Base-by-base conservation (phyloP, 2,888 invertebrate species). In the Gortyna flavago region DNA sequence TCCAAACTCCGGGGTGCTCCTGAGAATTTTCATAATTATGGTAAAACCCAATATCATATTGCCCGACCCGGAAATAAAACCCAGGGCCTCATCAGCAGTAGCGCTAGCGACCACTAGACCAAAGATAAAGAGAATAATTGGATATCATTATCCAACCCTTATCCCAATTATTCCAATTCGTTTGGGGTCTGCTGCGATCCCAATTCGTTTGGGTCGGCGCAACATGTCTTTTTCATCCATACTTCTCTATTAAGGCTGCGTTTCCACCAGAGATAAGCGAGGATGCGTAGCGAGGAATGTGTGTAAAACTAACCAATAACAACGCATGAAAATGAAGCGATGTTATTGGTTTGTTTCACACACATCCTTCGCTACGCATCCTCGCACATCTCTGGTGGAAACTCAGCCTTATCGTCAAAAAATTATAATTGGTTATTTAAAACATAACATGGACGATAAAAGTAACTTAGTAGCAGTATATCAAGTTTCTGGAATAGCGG, bases 401-500 rank as follows among this genome's bases (percentile, higher is more conserved):
- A n/a, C n/a, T n/a, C n/a, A n/a, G n/a, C n/a, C n/a, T n/a, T n/a
- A n/a, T n/a, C 18, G 18, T 62, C 18, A 32, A 71, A 44, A 75
- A 64, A n/a, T 0, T 25, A 8, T 13, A 41, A 41, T 51, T 9
- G 2, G 2, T 51, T 54, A 25, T 21, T n/a, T n/a, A n/a, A 13
- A 11, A 8, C 29, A 48, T 16, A 51, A 77, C 48, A 38, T 54
- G 29, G 2, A n/a, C 16, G 5, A 32, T 48, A 51, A 65, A 72
- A 73, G 0, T 44, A 41, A 61, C 41, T 35, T 18, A 16, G 44
- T 29, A 54, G 44, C 41, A 7, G 51, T 13, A 35, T 80, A 74
- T 79, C 61, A 21, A 51, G 57, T 69, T 75, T 16, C 81, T 48
- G n/a, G 18, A 68, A 44, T n/a, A 41, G 35, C 16, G 32, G 29